Conservation (phyloP, 2,888 invertebrate genomes). For the Drepana falcataria region DNA sequence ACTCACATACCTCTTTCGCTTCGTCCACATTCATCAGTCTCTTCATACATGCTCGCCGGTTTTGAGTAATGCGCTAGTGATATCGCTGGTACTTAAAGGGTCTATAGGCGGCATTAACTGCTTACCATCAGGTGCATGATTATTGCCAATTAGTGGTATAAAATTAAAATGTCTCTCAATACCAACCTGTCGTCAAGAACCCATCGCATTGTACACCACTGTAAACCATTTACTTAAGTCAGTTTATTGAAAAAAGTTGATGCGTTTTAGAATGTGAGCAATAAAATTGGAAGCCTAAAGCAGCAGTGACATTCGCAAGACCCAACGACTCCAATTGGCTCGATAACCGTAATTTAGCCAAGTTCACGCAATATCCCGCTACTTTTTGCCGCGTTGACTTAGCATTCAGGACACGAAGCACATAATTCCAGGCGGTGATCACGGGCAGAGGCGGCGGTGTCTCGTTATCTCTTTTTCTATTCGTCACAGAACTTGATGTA, state of each 20-base stretch:
- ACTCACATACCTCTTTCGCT: too few relatives aligned
- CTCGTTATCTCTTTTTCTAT: constrained; percentile 63
- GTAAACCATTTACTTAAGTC: background rate
- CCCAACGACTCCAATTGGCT: constrained; percentile 47
- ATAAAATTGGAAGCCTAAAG: constrained; percentile 35
- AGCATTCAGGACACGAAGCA: constrained; percentile 59
- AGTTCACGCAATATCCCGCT: constrained; percentile 45
- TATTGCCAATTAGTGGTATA: too few relatives aligned
- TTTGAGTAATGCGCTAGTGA: too few relatives aligned
- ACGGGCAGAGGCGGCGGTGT: constrained; percentile 46
- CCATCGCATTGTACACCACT: too few relatives aligned
- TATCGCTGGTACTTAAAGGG: too few relatives aligned
- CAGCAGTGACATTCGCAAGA: constrained; percentile 31
- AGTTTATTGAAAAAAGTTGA: constrained; percentile 39
- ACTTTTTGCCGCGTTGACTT: constrained; percentile 52
- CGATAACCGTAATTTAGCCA: constrained; percentile 57
- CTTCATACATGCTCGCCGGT: too few relatives aligned
- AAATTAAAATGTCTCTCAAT: too few relatives aligned
- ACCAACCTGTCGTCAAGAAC: too few relatives aligned
- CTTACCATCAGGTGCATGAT: too few relatives aligned
- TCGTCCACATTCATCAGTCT: too few relatives aligned
- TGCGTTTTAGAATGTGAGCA: constrained; percentile 35
- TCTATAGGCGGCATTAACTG: too few relatives aligned
- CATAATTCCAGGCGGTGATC: constrained; percentile 67
- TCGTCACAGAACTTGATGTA: constrained; percentile 51